Conservation (phyloP, 1,140 invertebrate genomes). For the Danaus melanippus region DNA sequence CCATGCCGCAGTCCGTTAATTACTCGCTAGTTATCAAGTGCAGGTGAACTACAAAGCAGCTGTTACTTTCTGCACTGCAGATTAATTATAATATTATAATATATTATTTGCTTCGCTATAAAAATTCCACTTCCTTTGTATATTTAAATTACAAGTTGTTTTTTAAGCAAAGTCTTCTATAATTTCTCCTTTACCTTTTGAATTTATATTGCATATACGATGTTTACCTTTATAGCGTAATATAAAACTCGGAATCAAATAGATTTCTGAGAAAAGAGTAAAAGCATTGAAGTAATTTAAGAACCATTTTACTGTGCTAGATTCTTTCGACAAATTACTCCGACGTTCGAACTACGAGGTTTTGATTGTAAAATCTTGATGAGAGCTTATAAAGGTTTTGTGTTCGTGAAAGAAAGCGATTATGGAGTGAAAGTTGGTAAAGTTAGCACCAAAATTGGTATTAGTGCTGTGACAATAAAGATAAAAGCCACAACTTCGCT, state of each 20-base stretch:
- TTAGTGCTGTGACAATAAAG: slow-evolving; percentile 10
- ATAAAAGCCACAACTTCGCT: background rate
- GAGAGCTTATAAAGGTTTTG: slow-evolving; percentile 1
- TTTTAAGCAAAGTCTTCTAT: no score
- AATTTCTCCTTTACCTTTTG: no score
- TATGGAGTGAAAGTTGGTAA: slow-evolving; percentile 11
- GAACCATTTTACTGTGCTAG: no score
- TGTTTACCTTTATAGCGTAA: no score
- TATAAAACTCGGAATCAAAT: no score
- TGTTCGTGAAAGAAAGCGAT: slow-evolving; percentile 5
- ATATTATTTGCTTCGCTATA: background rate
- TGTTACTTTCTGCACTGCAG: slow-evolving; percentile 14
- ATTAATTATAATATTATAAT: slow-evolving; percentile 1
- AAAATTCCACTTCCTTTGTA: no score
- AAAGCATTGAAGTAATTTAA: no score
- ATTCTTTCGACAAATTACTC: no score
- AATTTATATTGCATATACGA: no score
- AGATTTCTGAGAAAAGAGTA: no score
- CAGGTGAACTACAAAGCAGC: slow-evolving; percentile 14
- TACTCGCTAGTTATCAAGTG: slow-evolving; percentile 15
- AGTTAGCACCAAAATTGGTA: slow-evolving; percentile 5
- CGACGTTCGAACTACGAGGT: no score
- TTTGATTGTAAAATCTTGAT: background rate
- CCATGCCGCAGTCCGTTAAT: slow-evolving; percentile 14
- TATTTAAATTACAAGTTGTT: no score